Evolutionary conservation across 2,113 vertebrate species (phyloP), one percentile per base, ranked within the genome.

Genomic region (Apodemus sylvaticus): DNA sequence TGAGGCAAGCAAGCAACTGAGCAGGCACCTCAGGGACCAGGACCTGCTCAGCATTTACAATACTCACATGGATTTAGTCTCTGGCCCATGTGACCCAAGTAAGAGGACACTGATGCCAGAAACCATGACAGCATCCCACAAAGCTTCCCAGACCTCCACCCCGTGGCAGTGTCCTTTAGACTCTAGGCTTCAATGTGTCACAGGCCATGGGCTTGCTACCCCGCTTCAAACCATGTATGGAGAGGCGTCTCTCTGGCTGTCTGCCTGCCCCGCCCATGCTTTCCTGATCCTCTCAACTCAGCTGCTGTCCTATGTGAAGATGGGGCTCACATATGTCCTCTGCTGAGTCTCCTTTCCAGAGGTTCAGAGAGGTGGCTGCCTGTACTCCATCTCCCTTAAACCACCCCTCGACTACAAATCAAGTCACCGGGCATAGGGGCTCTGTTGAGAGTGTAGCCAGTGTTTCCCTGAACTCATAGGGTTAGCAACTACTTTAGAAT

Each of bases 351-450:
- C 66, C 71, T n/a, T 64, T 62, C 51, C 45, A 39, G n/a, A 60
- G 60, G 17, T 20, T 76, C 64, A n/a, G 29, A 24, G 22, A 93
- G 70, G 45, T n/a, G 66, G 14, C 2, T 22, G 20, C 70, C 73
- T 55, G 31, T 0, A 4, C 0, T 36, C 58, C 36, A 53, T 82
- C 1, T 2, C 55, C 12, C 0, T 0, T 36, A 86, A 88, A 39
- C 12, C 34, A 55, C 29, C 76, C 31, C 66, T 45, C 22, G 22
- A 19, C 14, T 11, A 42, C 11, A 58, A 48, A 76, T 55, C n/a
- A 73, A 55, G 53, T 45, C 16, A 42, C 58, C 11, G n/a, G 66
- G n/a, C 68, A 83, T 19, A 77, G 12, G 68, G 31, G 64, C 58
- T 73, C 58, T 48, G 9, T 39, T 2, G 12, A 66, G n/a, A 66